Base-by-base conservation (phyloP, 2,113 vertebrate species). In the Catagonus wagneri region DNA sequence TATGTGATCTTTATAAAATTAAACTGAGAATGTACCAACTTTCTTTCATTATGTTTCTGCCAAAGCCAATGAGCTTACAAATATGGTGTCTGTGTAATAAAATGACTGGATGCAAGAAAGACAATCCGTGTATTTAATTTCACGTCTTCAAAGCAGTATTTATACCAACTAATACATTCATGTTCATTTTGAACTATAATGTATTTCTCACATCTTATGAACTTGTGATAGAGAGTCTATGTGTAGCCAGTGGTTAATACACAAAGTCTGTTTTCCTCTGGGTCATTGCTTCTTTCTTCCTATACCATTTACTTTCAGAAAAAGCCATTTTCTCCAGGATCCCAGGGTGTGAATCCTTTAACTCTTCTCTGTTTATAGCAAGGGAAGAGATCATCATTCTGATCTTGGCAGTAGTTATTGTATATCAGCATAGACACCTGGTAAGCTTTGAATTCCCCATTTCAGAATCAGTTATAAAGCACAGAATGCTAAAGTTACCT, bases 1-100 rank as follows among this genome's bases (percentile, higher is more conserved):
- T 93, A 78, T 96, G 79, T 94, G 93, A 97, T 96, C 96, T 97
- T 97, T 96, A 97, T 95, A 96, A 96, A 96, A 97, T 95, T 97
- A 93, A 96, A 91, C 69, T 27, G 78, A 94, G 79, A 87, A 80
- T 60, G n/a, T 44, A 72, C 63, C 80, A 89, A 52, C 20, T 75
- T 93, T 74, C 89, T 71, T 86, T 61, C 71, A 87, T 69, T 79
- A 93, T 36, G 13, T 97, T 95, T 93, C 85, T 88, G 92, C 90
- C 54, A 66, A 89, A 96, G 89, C 63, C 63, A 76, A 44, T 83
- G 93, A 89, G 44, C 78, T 91, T 66, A 91, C 50, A 94, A 44
- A 96, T 85, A 74, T 52, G 52, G 44, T 75, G 0, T 80, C 84
- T 93, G 10, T 60, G 93, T 96, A 79, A 91, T 83, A 69, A 94